Conservation (phyloP, 1,140 invertebrate species). For the Drosophila orena region DNA sequence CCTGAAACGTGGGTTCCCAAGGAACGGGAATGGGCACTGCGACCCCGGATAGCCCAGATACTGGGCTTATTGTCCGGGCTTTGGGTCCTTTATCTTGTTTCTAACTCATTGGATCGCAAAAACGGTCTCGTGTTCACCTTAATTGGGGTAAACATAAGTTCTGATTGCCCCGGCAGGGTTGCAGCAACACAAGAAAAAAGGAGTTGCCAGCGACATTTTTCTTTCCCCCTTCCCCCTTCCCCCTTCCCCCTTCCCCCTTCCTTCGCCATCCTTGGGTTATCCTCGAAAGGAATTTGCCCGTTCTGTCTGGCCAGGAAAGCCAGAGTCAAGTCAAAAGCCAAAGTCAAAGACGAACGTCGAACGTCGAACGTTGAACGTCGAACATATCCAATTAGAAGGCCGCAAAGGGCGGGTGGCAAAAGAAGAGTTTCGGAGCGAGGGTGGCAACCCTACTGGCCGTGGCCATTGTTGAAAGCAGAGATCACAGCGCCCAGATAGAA, state of each 20-base stretch:
- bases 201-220: conserved; percentile 66
- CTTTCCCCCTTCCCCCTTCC: too few relatives aligned
- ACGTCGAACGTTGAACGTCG: conserved; percentile 58
- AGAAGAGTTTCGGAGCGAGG: conserved; percentile 1
- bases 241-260: conserved; percentile 35
- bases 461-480: conserved; percentile 34
- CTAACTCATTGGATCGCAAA: conserved; percentile 83
- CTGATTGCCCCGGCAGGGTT: conserved; percentile 74
- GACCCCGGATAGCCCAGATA: conserved; percentile 34
- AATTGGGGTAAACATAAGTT: conserved; percentile 84
- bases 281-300: conserved; percentile 24
- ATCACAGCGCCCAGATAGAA: conserved; percentile 37
- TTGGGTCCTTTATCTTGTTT: conserved; percentile 83
- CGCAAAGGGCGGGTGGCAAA: conserved; percentile 21
- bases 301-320: conserved; percentile 1
- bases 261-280: conserved; percentile 6
- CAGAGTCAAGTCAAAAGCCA: conserved; percentile 28
- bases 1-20: conserved; percentile 1
- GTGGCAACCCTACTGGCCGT: conserved; percentile 2
- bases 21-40: neutral
- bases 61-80: conserved; percentile 75
- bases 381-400: conserved; percentile 80
- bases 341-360: conserved; percentile 62
- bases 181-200: conserved; percentile 37
- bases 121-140: conserved; percentile 83